Base-by-base conservation (phyloP, 2,797 vertebrate species). In the Myoxocephalus aenaeus region DNA sequence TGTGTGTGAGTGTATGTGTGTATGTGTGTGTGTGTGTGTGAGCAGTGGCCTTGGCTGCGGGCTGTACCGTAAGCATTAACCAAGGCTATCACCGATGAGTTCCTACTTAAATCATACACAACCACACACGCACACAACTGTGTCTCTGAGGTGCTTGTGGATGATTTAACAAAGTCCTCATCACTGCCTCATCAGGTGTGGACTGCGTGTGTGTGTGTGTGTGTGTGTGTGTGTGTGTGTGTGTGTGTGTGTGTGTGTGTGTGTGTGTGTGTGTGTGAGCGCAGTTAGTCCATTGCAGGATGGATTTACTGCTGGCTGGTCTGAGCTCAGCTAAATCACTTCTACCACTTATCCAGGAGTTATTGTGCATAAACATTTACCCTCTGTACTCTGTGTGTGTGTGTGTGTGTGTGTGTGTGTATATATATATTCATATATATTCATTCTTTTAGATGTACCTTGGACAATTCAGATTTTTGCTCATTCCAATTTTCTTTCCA, bases 111-210 rank as follows among this genome's bases (percentile, higher is more conserved):
- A 93, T 92, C 92, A 90, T 78, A 86, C 75, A 85, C 75, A 69
- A 40, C 34, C 65, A 20, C 53, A 62, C 70, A 70, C 81, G 64
- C 72, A 53, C 63, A 67, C 71, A 64, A 1, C 29, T 46, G 57
- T 85, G 80, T 84, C 86, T 67, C 77, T 27, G 72, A 84, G 88
- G 88, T 92, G 86, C 89, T 91, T 93, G 82, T 81, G 82, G 85
- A 89, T 94, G 93, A 94, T 94, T 94, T 93, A 93, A 86, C 85
- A 87, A 87, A 88, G 85, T 90, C 76, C 87, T 93, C 91, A 92
- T 94, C 91, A 90, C 87, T 79, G 83, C 85, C 86, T 94, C 89
- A 90, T 93, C 93, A 93, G 87, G 82, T 91, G 70, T 85, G 80
- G 75, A 77, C 77, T 59, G 66, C 9, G 72, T 50, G 65, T 54